Base-by-base conservation (phyloP, 2,888 invertebrate species). In the Melipona bicolor region DNA sequence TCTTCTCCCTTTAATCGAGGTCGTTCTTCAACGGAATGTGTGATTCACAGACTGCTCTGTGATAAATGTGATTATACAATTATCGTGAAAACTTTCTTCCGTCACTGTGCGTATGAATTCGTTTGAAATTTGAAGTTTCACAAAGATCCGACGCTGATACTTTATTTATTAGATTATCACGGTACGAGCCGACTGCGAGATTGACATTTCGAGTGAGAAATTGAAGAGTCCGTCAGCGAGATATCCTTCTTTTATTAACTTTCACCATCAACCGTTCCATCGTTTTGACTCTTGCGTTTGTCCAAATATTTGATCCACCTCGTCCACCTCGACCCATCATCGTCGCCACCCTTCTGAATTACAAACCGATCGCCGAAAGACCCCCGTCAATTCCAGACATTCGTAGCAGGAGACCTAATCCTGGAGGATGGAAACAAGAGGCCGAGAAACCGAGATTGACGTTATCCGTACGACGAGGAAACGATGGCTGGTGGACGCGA, bases 121-220 rank as follows among this genome's bases (percentile, higher is more conserved):
- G 32, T 32, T 32, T 32, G 32, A 43, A 43, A 9, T 43, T n/a
- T n/a, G n/a, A 43, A 43, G 43, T 43, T 43, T 43, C 43, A 43
- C 0, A 43, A 43, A 9, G 1, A 43, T 43, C 43, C 9, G 43
- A 43, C 32, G 36, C 5, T 0, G 15, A 13, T 17, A 61, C 27
- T 21, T 24, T 5, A 0, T 5, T n/a, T n/a, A n/a, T n/a, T n/a
- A 17, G n/a, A 15, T 2, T 17, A 0, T 2, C 6, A 13, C 0
- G 21, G 13, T 13, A 11, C 4, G 13, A 56, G 11, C 52, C 2
- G 3, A 32, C 32, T 49, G 19, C 13, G 13, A 13, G n/a, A 6
- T n/a, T 15, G 5, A 5, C 24, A 59, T 15, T 24, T 59, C 5
- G 4, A 15, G n/a, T 4, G 4, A 9, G n/a, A 24, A 59, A 54